Percentiles rank a stretch among this genome's conserved stretches.
Conservation (phyloP, 35 echinoderm and acorn worm species). For the Ophioderma brevispina region DNA sequence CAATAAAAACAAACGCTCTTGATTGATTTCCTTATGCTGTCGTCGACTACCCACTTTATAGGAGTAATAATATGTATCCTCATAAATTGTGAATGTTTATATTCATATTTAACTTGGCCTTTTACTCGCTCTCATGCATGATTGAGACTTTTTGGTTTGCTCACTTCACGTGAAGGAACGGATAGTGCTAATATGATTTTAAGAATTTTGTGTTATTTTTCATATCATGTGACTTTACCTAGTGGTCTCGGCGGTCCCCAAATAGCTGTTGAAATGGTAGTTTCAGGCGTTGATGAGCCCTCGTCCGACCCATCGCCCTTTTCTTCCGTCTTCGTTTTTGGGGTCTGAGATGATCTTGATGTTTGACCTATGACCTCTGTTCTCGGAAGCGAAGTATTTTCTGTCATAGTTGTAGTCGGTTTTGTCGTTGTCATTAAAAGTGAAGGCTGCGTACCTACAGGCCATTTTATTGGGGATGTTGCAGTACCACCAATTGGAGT, state of each 20-base stretch:
- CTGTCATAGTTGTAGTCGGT: neutral
- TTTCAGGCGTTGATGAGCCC: neutral
- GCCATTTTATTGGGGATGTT: neutral
- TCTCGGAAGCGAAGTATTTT: neutral
- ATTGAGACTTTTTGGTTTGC: no score
- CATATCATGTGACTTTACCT: neutral
- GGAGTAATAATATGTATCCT: neutral
- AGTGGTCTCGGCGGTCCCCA: neutral
- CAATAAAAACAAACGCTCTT: neutral
- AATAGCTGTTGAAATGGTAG: neutral
- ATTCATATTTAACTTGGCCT: neutral
- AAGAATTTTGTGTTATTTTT: no score
- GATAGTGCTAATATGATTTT: no score
- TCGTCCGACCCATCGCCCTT: neutral
- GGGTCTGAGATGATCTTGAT: neutral
- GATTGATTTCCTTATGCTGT: neutral
- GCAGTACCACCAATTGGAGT: neutral
- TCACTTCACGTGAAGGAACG: no score
- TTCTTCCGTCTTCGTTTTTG: neutral
- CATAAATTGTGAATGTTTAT: neutral
- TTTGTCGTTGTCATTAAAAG: neutral
- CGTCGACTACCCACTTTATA: neutral
- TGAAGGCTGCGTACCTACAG: neutral
- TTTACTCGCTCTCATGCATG: neutral
- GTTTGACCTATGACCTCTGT: neutral